phyloP scores from a whole-genome alignment of 2,797 vertebrate species.

The Emydoidea blandingii region DNA sequence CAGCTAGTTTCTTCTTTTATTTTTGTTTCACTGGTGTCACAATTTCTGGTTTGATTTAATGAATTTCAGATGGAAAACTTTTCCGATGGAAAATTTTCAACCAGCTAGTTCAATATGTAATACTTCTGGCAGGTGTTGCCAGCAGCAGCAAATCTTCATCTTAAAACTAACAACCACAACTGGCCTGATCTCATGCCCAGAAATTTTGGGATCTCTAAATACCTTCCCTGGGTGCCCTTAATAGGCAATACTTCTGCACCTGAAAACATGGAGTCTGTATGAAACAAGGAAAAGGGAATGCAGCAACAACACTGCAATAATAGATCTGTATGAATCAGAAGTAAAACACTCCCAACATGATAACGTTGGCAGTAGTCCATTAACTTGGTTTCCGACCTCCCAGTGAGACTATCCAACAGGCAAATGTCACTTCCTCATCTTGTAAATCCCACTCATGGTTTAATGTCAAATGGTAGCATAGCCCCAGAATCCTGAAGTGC shows the following conservation, averaged over 20 bases:
- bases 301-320: not conserved
- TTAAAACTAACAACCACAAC: not conserved
- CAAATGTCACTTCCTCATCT: not conserved
- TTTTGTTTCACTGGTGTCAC: not conserved
- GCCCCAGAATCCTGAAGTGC: not conserved
- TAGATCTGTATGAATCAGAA: not conserved
- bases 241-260: not conserved
- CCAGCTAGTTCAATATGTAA: not conserved
- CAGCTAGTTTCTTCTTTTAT: not conserved
- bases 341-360: not conserved
- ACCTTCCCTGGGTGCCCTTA: not conserved
- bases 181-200: not conserved
- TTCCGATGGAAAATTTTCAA: not conserved
- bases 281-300: not conserved
- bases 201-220: not conserved
- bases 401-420: fast-evolving
- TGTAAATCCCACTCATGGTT: not conserved
- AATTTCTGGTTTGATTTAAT: not conserved
- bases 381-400: not conserved
- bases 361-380: not conserved
- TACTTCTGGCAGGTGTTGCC: not conserved
- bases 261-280: fast-evolving
- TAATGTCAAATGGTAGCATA: not conserved
- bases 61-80: not conserved
- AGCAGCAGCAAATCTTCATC: not conserved